Evolutionary conservation across 2,888 invertebrate species (phyloP), one percentile per base, ranked within the genome.

Genomic region (Cybosia mesomella): DNA sequence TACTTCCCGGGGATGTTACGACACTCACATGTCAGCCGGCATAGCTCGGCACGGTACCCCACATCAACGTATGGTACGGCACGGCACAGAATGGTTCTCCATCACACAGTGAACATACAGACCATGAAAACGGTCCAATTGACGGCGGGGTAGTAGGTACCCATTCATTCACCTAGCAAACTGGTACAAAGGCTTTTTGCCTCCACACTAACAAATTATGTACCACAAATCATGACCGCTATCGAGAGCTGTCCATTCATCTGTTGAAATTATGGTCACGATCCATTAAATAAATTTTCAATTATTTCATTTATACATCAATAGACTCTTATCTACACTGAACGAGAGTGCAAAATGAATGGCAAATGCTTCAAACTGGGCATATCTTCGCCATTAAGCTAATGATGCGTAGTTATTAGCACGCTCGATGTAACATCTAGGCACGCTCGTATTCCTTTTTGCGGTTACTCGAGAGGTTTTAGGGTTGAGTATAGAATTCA

Each of bases 401-500:
- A 83, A 83, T 83, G 83, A 83, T 80, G 73, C 78, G 76, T 76
- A 66, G 72, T 79, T 84, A 83, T 83, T 79, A 81, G 75, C 75
- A 74, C 79, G 74, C 74, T 75, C 71, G 68, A 76, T 83, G 74
- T 76, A 76, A 77, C 80, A 71, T 77, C 74, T 72, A 66, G 68
- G 66, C 11, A 53, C 60, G 43, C 43, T 61, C 15, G 53, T 43
- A 28, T 2, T 64, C 70, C 76, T 74, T 76, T 81, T 76, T 81
- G 71, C 66, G 67, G 74, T 69, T 36, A 58, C 10, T 61, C 22
- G 43, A 22, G 70, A 68, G 62, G 32, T 58, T 75, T 73, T 71
- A 74, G 81, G 74, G 76, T 34, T 43, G 22, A 7, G 49, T 58
- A 54, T 7, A 0, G 34, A 2, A n/a, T n/a, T n/a, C n/a, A 32